Conservation (phyloP, 1,140 invertebrate species). For the Papilio machaon region DNA sequence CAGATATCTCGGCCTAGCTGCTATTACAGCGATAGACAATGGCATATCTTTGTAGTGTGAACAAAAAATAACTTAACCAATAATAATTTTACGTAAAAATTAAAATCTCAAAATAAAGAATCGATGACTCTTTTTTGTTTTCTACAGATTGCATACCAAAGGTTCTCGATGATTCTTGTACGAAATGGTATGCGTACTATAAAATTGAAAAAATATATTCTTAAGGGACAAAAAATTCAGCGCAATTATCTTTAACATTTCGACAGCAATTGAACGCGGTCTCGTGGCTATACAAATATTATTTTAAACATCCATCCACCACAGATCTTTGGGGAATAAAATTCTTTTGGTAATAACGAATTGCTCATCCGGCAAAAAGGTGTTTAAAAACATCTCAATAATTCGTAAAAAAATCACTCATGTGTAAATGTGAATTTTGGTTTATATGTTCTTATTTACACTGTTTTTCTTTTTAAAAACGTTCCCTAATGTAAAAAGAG, state of each 20-base stretch:
- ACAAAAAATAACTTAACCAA: slow-evolving; percentile 18
- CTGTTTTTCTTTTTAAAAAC: not conserved
- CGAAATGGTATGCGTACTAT: not conserved
- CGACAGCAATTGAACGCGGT: slow-evolving; percentile 10
- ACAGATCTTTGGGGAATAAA: slow-evolving; percentile 9
- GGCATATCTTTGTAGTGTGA: slow-evolving; percentile 52
- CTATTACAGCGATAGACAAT: slow-evolving; percentile 69
- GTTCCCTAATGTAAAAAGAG: not conserved
- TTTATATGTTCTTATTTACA: not conserved
- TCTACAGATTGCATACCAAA: no score
- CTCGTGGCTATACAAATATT: not conserved
- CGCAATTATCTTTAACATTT: not conserved
- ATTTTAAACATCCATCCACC: slow-evolving; percentile 10
- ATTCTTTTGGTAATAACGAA: slow-evolving; percentile 13
- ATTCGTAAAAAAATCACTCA: not conserved
- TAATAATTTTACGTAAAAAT: no score
- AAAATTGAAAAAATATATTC: not conserved
- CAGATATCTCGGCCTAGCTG: slow-evolving; percentile 68
- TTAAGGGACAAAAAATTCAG: not conserved
- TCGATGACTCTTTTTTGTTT: no score
- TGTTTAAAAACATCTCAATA: slow-evolving; percentile 4
- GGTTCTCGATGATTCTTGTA: no score
- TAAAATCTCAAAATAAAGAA: no score
- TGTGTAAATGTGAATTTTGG: slow-evolving; percentile 13
- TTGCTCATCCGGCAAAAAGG: slow-evolving; percentile 15